Conservation (phyloP, 2,113 vertebrate genomes). For the Peromyscus californicus region DNA sequence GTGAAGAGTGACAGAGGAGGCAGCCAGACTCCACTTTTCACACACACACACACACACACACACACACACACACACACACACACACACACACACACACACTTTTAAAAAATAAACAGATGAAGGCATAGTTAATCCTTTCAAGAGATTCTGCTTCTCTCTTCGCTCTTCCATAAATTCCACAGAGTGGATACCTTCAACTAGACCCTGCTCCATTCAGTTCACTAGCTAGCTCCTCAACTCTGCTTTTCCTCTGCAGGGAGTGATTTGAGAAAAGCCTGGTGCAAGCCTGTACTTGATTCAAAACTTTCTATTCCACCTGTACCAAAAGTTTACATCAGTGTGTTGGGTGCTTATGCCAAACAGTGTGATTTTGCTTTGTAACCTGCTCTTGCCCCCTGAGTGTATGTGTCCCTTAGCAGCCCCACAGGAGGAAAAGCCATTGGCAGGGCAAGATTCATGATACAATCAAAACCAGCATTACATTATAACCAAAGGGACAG, state of each 20-base stretch:
- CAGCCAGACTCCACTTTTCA: no score
- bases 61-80: neutral
- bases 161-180: neutral
- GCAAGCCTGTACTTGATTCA: neutral
- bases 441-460: neutral
- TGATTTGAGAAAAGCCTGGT: neutral
- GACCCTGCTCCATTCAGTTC: neutral
- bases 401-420: neutral
- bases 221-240: neutral
- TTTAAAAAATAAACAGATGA: neutral
- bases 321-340: neutral
- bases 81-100: neutral
- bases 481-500: conserved; percentile 36
- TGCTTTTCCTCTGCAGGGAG: neutral
- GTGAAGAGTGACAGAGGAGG: neutral
- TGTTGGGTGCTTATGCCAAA: neutral
- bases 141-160: neutral
- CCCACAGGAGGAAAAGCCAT: neutral
- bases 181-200: neutral
- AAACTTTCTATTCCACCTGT: neutral
- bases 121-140: neutral
- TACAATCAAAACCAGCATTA: conserved; percentile 4
- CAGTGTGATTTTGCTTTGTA: neutral
- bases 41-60: neutral
- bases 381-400: neutral